Base-by-base conservation (phyloP, 1,140 invertebrate genomes). In the Ptiloglossa arizonensis region DNA sequence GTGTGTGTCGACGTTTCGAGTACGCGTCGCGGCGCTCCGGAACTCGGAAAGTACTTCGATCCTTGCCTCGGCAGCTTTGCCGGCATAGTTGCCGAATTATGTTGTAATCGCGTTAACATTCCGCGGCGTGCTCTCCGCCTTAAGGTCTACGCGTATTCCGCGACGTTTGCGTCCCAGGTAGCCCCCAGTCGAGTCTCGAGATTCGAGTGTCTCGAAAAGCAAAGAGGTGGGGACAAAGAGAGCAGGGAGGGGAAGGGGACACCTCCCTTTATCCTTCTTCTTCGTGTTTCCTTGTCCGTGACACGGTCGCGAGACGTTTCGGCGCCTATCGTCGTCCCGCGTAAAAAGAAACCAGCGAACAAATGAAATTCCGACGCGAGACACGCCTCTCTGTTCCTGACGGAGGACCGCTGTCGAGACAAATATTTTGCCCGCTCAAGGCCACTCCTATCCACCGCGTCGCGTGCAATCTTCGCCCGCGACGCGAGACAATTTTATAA, bases 61-160 rank as follows among this genome's bases (percentile, higher is more conserved):
- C 75, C 80, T 66, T 80, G 64, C 54, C 75, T 50, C 44, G 64
- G 75, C 69, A 24, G 41, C 57, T 82, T 81, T 67, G 52, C 80
- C 60, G 62, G 63, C 84, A 82, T 84, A 80, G 80, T 85, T 87
- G 83, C 78, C 86, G 77, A 85, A 85, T 87, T 83, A 80, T 80
- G 63, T 81, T 82, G 85, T 86, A 87, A 86, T 85, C 82, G 70
- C 66, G 85, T 85, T 85, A 86, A 86, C 85, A 66, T 86, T 85
- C 67, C 73, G 32, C 1, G n/a, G 17, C 57, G 66, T 48, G 57
- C 71, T 15, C 9, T 15, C 64, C 27, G 50, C 41, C 60, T 32
- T n/a, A 8, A 9, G 19, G 38, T 52, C 27, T 2, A 11, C 60
- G 59, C 15, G 71, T 56, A 62, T 79, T 68, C 60, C 77, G 41